phyloP scores from a whole-genome alignment of 2,888 invertebrate species.

The Harmothoe impar region DNA sequence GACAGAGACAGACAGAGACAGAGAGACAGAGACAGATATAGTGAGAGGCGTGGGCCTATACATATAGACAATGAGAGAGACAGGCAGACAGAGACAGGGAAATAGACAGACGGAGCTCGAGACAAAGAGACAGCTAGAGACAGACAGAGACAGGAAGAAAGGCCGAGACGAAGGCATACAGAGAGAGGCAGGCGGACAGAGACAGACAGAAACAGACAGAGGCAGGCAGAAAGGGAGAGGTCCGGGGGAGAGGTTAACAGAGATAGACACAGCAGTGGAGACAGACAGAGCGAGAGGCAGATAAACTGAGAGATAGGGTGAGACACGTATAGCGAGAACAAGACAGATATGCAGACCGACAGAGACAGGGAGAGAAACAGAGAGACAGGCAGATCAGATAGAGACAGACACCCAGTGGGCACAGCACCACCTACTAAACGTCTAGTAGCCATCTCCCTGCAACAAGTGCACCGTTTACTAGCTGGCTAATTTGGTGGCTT shows the following conservation, averaged over 20 bases:
- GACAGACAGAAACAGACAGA: background rate
- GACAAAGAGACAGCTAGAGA: conserved; percentile 48
- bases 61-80: too few relatives aligned
- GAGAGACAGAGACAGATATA: conserved; percentile 34
- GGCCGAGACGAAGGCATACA: background rate
- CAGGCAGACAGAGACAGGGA: conserved; percentile 60
- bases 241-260: background rate
- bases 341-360: background rate
- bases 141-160: background rate
- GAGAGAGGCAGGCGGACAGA: background rate
- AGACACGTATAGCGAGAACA: too few relatives aligned
- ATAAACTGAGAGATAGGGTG: too few relatives aligned
- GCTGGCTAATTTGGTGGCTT: too few relatives aligned
- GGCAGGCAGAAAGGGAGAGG: background rate
- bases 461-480: too few relatives aligned
- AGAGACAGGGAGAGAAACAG: background rate
- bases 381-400: background rate
- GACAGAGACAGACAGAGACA: background rate
- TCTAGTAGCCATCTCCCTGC: too few relatives aligned
- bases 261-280: background rate
- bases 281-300: conserved; percentile 12
- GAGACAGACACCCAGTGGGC: conserved; percentile 14
- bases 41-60: conserved; percentile 57
- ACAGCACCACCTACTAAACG: too few relatives aligned
- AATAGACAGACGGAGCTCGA: conserved; percentile 14